phyloP scores from a whole-genome alignment of 2,797 vertebrate genomes.

The Scomberomorus guttatus region DNA sequence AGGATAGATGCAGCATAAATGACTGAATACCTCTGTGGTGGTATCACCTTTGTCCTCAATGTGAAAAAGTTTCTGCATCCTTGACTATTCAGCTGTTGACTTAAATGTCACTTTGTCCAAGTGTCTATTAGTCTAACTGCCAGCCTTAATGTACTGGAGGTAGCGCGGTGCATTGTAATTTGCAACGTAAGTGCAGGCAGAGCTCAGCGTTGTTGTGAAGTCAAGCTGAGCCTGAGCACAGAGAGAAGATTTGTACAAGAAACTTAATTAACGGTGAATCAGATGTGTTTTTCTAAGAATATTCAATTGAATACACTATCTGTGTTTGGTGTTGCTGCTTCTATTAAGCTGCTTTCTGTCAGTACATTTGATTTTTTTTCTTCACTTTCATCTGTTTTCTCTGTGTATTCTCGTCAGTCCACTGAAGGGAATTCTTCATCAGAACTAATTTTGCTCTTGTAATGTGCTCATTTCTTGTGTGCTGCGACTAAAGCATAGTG shows the following conservation, averaged over 20 bases:
- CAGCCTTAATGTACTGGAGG: conserved; percentile 1
- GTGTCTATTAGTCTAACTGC: conserved; percentile 2
- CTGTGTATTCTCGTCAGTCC: neutral
- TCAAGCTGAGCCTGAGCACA: neutral
- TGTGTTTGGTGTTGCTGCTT: neutral
- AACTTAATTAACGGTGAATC: conserved; percentile 23
- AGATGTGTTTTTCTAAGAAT: conserved; percentile 5
- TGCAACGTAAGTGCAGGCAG: neutral
- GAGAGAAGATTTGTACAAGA: neutral
- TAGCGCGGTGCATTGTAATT: conserved; percentile 4
- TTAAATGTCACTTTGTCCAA: conserved; percentile 17
- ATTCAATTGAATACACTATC: conserved; percentile 9
- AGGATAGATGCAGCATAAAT: conserved; percentile 32
- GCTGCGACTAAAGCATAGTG: neutral
- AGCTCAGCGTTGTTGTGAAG: neutral
- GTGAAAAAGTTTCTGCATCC: conserved; percentile 16
- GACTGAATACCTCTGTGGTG: conserved; percentile 22
- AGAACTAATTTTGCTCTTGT: neutral
- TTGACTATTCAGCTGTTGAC: conserved; percentile 18
- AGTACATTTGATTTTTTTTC: neutral
- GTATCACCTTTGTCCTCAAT: conserved; percentile 33
- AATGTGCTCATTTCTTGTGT: neutral
- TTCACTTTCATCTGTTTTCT: neutral
- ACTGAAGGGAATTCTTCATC: conserved; percentile 10
- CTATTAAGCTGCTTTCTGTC: conserved; percentile 10